These are phyloP conservation scores for Stictonetta naevosa DNA, from an alignment of 2,113 vertebrate genomes.

Conservation along the genomic window DNA sequence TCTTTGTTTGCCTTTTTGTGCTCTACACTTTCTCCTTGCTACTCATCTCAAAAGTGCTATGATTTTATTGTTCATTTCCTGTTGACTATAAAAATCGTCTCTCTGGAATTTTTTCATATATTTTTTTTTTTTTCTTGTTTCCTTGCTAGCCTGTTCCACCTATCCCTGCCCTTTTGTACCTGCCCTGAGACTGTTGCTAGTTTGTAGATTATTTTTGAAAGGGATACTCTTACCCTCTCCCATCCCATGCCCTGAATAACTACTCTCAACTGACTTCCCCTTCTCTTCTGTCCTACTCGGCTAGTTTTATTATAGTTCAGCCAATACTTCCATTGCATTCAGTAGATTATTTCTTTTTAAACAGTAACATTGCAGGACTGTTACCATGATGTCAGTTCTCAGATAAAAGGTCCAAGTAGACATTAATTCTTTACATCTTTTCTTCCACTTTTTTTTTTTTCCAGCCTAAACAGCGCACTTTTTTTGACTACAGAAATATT, in stretches of 20 bases:
- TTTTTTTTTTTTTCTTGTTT: neutral
- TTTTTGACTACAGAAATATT: neutral
- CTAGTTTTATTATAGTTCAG: neutral
- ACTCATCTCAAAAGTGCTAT: neutral
- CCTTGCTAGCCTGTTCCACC: neutral
- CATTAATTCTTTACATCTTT: neutral
- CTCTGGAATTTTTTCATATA: neutral
- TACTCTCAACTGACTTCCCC: neutral
- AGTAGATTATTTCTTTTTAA: neutral
- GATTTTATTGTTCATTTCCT: constrained; percentile 27
- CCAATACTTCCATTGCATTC: neutral
- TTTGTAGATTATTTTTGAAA: neutral
- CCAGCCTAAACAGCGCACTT: neutral
- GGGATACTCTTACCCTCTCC: neutral
- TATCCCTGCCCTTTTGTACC: neutral
- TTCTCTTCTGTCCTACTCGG: neutral
- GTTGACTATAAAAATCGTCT: neutral
- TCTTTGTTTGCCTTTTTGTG: neutral
- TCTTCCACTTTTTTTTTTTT: neutral
- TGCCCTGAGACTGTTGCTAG: neutral
- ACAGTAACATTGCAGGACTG: neutral
- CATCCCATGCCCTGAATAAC: neutral
- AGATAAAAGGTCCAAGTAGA: neutral
- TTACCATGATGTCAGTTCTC: neutral
- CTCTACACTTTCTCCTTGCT: constrained; percentile 1